These are phyloP conservation scores for Mycteria americana DNA, from an alignment of 2,797 vertebrate species.

Conservation along the genomic window DNA sequence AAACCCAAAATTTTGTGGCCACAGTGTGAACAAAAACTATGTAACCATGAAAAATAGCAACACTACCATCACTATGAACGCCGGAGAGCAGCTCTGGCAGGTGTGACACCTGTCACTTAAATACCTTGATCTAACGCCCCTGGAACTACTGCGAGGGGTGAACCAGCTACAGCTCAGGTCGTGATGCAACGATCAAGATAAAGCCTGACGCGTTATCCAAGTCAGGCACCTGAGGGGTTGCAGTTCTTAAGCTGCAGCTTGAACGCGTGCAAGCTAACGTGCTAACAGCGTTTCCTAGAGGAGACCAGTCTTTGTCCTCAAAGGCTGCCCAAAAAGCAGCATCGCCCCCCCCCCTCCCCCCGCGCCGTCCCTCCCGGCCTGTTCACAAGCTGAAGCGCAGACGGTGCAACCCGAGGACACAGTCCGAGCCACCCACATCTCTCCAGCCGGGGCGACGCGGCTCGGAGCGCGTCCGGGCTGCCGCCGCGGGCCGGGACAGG, in stretches of 20 bases:
- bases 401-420: background rate
- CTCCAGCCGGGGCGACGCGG: background rate
- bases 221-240: too few species aligned
- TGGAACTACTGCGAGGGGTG: rapidly evolving
- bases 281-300: rapidly evolving
- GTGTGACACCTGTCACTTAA: rapidly evolving
- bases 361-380: background rate
- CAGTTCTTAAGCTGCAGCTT: rapidly evolving
- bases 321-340: background rate
- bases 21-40: rapidly evolving
- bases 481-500: background rate
- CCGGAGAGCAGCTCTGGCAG: background rate
- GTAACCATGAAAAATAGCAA: rapidly evolving
- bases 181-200: rapidly evolving
- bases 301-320: background rate
- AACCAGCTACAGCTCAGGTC: rapidly evolving
- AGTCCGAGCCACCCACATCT: rapidly evolving
- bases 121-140: background rate
- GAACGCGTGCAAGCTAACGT: rapidly evolving
- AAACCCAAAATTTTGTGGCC: rapidly evolving
- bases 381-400: rapidly evolving
- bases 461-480: background rate
- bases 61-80: rapidly evolving
- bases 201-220: rapidly evolving
- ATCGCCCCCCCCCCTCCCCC: rapidly evolving